Evolutionary conservation across 2,888 invertebrate genomes (phyloP), one percentile per base, ranked within the genome.

Genomic region (Hyposoter dolosus): DNA sequence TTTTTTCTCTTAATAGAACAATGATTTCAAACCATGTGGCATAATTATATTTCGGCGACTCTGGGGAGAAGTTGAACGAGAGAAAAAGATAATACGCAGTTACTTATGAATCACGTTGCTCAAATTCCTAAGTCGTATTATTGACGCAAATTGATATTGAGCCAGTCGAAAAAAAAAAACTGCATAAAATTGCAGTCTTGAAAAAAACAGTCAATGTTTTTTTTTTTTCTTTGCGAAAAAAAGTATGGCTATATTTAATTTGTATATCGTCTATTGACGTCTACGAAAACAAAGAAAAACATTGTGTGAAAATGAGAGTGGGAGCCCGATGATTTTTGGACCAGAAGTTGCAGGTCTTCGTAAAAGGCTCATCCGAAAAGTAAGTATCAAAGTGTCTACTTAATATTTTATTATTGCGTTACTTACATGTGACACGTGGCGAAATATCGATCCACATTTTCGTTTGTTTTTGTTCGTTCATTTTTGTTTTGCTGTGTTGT

Each of bases 121-220:
- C 75, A 43, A 53, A 15, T 82, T 60, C 60, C 68, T 82, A 78
- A 78, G 71, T 75, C 68, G 69, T 88, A 88, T 81, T 83, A 80
- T 74, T 85, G 84, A 88, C 89, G 76, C 90, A 87, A 89, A 88
- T 87, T 19, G 83, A 87, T 89, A 90, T 90, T 89, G 85, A 91
- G 83, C 90, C 91, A 90, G 90, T 90, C 90, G 88, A 91, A 91
- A 90, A 88, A 91, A 90, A 88, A 88, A 9, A 53, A 90, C 89
- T 88, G 88, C 81, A 76, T 86, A 84, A 83, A 86, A 56, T 90
- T 88, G 88, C 88, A 84, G 82, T 90, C 89, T 85, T 88, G 15
- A n/a, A 90, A 80, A 89, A 90, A 76, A 50, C 53, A 32, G 45
- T 81, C 19, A 65, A 60, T 82, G 63, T 72, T 35, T 77, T 80